phyloP scores from a whole-genome alignment of 2,888 invertebrate genomes.

The Osmoderma eremita region DNA sequence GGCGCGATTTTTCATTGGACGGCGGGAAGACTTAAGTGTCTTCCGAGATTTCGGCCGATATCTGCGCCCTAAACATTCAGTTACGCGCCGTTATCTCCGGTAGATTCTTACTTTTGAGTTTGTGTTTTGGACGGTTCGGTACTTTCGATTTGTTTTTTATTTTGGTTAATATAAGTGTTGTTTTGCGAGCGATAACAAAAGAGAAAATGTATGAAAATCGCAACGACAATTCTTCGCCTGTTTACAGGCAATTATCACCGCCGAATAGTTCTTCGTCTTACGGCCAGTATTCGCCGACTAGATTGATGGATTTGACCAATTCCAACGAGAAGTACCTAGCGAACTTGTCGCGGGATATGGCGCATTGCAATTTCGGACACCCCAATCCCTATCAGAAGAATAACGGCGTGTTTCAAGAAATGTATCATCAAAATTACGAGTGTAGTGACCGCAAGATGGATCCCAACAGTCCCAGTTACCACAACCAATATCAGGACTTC shows the following conservation, averaged over 20 bases:
- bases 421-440: slow-evolving; percentile 46
- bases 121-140: slow-evolving; percentile 41
- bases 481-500: slow-evolving; percentile 30
- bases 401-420: slow-evolving; percentile 39
- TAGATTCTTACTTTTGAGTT: background rate
- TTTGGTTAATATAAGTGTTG: too few species aligned
- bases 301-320: slow-evolving; percentile 62
- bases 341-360: slow-evolving; percentile 44
- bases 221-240: slow-evolving; percentile 59
- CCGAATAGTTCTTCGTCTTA: slow-evolving; percentile 51
- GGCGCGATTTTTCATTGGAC: slow-evolving; percentile 45
- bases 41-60: slow-evolving; percentile 47
- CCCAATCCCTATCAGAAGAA: slow-evolving; percentile 18
- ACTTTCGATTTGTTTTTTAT: slow-evolving; percentile 54
- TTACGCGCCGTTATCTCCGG: slow-evolving; percentile 47
- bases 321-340: slow-evolving; percentile 55
- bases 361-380: slow-evolving; percentile 31
- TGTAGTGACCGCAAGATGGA: slow-evolving; percentile 47
- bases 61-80: slow-evolving; percentile 51
- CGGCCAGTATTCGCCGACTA: slow-evolving; percentile 57
- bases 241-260: slow-evolving; percentile 53
- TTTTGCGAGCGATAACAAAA: slow-evolving; percentile 1
- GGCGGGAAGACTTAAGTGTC: slow-evolving; percentile 46
- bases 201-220: slow-evolving; percentile 57
- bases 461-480: slow-evolving; percentile 23